Conservation (phyloP, 2,797 vertebrate genomes). For the Danionella dracula region DNA sequence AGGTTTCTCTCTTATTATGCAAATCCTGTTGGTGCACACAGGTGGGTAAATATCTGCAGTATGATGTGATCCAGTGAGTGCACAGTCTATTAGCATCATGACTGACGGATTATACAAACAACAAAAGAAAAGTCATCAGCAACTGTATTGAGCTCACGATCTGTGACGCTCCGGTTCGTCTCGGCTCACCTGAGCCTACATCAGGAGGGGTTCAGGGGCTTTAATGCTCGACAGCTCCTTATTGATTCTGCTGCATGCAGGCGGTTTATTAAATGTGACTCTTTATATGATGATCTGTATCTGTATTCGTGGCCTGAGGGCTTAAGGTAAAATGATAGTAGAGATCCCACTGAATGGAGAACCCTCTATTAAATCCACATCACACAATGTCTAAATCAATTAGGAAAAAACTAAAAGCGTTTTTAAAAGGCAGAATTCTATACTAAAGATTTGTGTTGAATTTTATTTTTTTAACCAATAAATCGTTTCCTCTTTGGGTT, state of each 20-base stretch:
- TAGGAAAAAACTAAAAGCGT: too few species aligned
- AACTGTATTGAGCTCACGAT: background rate
- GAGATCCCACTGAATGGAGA: too few species aligned
- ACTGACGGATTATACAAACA: background rate
- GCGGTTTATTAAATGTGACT: constrained; percentile 62
- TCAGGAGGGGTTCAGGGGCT: constrained; percentile 26
- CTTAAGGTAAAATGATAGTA: constrained; percentile 60
- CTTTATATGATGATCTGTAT: constrained; percentile 65
- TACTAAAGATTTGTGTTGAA: too few species aligned
- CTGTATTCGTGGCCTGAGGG: constrained; percentile 39
- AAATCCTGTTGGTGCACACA: background rate
- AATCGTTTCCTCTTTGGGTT: too few species aligned
- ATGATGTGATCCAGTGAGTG: background rate
- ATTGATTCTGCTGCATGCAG: constrained; percentile 64
- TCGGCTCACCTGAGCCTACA: background rate
- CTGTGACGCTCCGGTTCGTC: constrained; percentile 3
- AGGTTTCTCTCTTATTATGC: background rate
- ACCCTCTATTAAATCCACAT: too few species aligned
- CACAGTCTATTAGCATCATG: too few species aligned
- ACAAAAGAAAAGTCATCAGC: background rate
- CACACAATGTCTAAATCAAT: too few species aligned
- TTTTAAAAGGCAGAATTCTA: too few species aligned
- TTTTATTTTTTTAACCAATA: too few species aligned
- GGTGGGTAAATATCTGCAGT: background rate
- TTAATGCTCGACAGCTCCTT: constrained; percentile 58